Evolutionary conservation across 2,113 vertebrate species (phyloP).

Genomic region (Candoia aspera): DNA sequence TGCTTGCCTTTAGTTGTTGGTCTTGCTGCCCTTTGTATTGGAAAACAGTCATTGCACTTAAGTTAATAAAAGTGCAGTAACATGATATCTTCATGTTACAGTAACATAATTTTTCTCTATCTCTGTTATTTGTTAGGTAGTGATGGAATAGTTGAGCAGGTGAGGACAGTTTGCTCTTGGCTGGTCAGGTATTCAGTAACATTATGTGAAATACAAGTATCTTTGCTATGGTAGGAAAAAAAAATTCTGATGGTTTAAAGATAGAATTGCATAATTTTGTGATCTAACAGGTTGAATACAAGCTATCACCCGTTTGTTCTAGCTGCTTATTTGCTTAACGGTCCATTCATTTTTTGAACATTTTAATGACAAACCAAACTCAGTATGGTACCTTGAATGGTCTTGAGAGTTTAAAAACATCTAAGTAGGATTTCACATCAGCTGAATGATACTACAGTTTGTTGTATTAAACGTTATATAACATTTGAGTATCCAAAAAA

Average conservation of each 20-base stretch:
- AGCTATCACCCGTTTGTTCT: slow-evolving; percentile 1
- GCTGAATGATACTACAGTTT: neutral
- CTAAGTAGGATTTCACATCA: neutral
- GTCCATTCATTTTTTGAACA: neutral
- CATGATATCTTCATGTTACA: slow-evolving; percentile 27
- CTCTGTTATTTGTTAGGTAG: neutral
- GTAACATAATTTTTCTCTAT: slow-evolving; percentile 39
- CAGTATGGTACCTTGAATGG: neutral
- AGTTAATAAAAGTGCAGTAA: slow-evolving; percentile 55
- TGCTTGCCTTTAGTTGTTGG: slow-evolving; percentile 64
- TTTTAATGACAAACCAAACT: neutral
- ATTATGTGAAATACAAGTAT: slow-evolving; percentile 54
- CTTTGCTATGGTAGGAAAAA: slow-evolving; percentile 28
- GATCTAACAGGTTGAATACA: neutral
- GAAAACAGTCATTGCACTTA: slow-evolving; percentile 36
- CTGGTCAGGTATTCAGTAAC: slow-evolving; percentile 55
- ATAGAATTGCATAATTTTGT: neutral
- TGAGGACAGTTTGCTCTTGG: slow-evolving; percentile 42
- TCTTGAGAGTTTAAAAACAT: neutral
- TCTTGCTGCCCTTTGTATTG: slow-evolving; percentile 45
- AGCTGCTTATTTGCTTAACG: neutral
- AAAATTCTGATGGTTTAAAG: neutral
- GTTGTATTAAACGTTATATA: neutral
- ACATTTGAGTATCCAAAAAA: neutral
- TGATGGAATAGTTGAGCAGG: slow-evolving; percentile 21